Base-by-base conservation (phyloP, 2,113 vertebrate species). In the Crotalus tigris region DNA sequence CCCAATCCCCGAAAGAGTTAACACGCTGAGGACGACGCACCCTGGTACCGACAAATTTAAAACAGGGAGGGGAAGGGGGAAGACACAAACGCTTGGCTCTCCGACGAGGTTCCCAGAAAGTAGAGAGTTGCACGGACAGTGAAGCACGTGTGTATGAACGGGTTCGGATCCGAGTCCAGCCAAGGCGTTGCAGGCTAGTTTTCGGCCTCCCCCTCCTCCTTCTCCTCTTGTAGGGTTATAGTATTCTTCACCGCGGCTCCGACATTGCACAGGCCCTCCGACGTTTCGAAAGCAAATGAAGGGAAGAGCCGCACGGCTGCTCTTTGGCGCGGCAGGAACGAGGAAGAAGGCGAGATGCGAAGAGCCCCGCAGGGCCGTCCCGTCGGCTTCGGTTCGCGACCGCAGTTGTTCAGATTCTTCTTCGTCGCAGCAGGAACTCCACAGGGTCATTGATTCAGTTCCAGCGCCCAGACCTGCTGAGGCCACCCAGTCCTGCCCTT, bases 391-490 rank as follows among this genome's bases (percentile, higher is more conserved):
- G 29, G 87, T 21, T 15, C 7, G 13, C n/a, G 29, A 7, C 87
- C 53, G 17, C 86, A 51, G 49, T 53, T 49, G 24, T 69, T 69
- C 3, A n/a, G 86, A 87, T 24, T 87, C 49, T 88, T n/a, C 33
- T 12, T 54, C 5, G 51, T 93, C 9, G 12, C 15, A 19, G 3
- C 4, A 1, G 11, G 17, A 46, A 54, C 88, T 88, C 86, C 58
- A 8, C 5, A 93, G 53, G 91, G 97, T 99, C 98, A 99, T 96
- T 98, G 99, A 95, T 99, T 99, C 93, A 99, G 97, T 97, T 99
- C 99, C 98, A 99, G 97, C 92, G 99, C 99, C 99, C 99, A 99
- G 96, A 99, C 99, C 97, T 99, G 99, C 98, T 99, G 99, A n/a
- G 99, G 99, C 99, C 99, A 99, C 44, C 99, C 99, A 87, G 99